Percentiles rank a stretch among this genome's conserved stretches.
phyloP scores from a whole-genome alignment of 2,113 vertebrate genomes.

The Platichthys stellatus region DNA sequence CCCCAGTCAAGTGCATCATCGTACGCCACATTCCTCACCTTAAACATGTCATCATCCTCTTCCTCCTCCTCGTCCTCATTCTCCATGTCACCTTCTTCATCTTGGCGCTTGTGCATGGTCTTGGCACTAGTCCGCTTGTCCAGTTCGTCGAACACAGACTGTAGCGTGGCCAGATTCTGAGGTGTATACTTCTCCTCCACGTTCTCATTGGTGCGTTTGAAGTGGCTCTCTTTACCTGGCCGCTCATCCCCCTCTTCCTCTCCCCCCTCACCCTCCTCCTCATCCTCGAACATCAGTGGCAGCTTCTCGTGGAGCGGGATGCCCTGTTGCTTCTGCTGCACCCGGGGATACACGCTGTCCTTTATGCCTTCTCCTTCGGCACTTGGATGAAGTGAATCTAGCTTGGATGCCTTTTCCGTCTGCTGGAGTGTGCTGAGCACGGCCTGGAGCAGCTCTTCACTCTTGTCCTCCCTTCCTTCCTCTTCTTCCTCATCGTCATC shows the following conservation, averaged over 20 bases:
- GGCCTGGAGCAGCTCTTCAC: conserved; percentile 87
- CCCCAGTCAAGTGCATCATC: conserved; percentile 89
- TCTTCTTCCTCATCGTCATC: conserved; percentile 57
- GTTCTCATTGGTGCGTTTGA: conserved; percentile 94
- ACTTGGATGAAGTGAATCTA: conserved; percentile 57
- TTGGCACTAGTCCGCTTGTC: conserved; percentile 84
- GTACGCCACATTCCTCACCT: conserved; percentile 87
- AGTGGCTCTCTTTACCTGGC: conserved; percentile 78
- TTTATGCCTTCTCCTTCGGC: conserved; percentile 19
- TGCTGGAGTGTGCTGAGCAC: conserved; percentile 89
- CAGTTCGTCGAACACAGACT: conserved; percentile 94
- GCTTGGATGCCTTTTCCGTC: conserved; percentile 84
- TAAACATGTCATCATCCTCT: conserved; percentile 81
- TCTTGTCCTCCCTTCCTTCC: conserved; percentile 84
- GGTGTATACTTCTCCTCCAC: conserved; percentile 95
- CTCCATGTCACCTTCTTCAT: conserved; percentile 45
- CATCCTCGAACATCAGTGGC: conserved; percentile 85
- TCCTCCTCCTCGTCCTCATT: conserved; percentile 70
- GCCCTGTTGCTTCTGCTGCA: conserved; percentile 71
- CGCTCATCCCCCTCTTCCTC: conserved; percentile 51
- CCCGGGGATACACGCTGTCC: conserved; percentile 73
- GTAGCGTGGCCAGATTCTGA: conserved; percentile 92
- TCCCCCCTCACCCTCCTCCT: conserved; percentile 60
- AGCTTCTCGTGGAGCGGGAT: conserved; percentile 81
- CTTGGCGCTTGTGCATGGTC: conserved; percentile 57